Percentiles rank a stretch among this genome's conserved stretches.
These are phyloP conservation scores for Allygus modestus DNA, from an alignment of 2,888 invertebrate genomes.

Conservation along the genomic window DNA sequence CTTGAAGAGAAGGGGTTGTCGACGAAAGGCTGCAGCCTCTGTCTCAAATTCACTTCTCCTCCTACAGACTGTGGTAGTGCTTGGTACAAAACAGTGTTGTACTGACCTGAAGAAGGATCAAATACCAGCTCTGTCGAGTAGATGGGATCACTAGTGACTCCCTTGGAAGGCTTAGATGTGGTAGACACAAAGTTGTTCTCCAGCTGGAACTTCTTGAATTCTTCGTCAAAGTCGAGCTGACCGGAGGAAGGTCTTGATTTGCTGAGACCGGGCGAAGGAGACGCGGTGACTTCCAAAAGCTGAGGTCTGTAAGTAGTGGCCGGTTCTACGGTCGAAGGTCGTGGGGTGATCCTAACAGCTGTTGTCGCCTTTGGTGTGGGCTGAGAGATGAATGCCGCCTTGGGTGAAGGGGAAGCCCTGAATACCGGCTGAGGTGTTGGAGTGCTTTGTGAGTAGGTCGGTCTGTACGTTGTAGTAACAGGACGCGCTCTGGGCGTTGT, in stretches of 20 bases:
- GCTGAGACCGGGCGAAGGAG: conserved; percentile 66
- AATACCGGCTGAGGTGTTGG: conserved; percentile 49
- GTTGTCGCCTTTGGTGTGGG: conserved; percentile 53
- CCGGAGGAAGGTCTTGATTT: conserved; percentile 64
- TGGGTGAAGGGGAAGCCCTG: conserved; percentile 66
- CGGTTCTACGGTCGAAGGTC: conserved; percentile 74
- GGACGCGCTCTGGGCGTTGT: conserved; percentile 72
- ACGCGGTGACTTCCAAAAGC: conserved; percentile 74
- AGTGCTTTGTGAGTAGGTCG: conserved; percentile 57
- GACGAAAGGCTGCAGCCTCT: conserved; percentile 86
- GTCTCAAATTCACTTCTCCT: conserved; percentile 80
- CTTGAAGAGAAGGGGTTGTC: conserved; percentile 71
- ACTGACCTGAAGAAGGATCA: conserved; percentile 86
- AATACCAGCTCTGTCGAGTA: conserved; percentile 88
- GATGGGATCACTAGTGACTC: conserved; percentile 79
- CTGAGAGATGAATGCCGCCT: conserved; percentile 61
- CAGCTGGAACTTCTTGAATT: conserved; percentile 85
- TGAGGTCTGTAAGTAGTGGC: conserved; percentile 84
- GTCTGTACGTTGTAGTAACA: conserved; percentile 60
- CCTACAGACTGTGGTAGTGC: conserved; percentile 82
- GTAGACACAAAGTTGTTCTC: conserved; percentile 79
- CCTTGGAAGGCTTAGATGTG: conserved; percentile 71
- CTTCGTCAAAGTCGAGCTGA: conserved; percentile 82
- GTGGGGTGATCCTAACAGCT: conserved; percentile 67
- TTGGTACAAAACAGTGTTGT: conserved; percentile 88